phyloP scores from a whole-genome alignment of 1,140 invertebrate species.

The Drosophila nigromelanica region DNA sequence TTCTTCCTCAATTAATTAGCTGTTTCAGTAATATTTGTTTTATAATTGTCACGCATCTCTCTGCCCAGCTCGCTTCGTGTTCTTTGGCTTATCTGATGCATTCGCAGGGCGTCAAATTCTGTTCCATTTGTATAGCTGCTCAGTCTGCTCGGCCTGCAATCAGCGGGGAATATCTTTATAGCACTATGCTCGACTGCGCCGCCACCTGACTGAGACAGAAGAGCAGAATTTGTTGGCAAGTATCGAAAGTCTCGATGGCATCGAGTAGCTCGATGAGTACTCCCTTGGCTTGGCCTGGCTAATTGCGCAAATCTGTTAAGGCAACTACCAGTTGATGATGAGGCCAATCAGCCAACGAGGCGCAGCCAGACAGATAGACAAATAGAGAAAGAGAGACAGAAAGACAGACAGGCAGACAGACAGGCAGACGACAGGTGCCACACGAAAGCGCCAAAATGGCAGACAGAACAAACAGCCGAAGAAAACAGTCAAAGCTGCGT shows the following conservation, averaged over 20 bases:
- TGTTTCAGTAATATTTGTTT: constrained; percentile 6
- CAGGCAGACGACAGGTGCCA: constrained; percentile 66
- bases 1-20: constrained; percentile 20
- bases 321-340: constrained; percentile 69
- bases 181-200: constrained; percentile 65
- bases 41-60: constrained; percentile 1
- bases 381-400: constrained; percentile 19
- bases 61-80: constrained; percentile 8
- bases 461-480: constrained; percentile 59
- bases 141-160: constrained; percentile 35
- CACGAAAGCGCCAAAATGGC: constrained; percentile 76
- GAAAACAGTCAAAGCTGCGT: constrained; percentile 25
- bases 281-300: constrained; percentile 59
- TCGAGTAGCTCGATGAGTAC: constrained; percentile 23
- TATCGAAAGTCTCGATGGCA: constrained; percentile 38
- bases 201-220: background rate
- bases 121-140: constrained; percentile 60
- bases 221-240: constrained; percentile 6
- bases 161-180: constrained; percentile 66
- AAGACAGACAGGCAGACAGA: background rate
- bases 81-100: constrained; percentile 35
- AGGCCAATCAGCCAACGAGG: constrained; percentile 49
- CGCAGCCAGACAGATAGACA: constrained; percentile 39
- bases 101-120: constrained; percentile 72
- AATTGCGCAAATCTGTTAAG: constrained; percentile 81